Evolutionary conservation across 2,113 vertebrate species (phyloP).

Genomic region (Phyllostomus discolor): DNA sequence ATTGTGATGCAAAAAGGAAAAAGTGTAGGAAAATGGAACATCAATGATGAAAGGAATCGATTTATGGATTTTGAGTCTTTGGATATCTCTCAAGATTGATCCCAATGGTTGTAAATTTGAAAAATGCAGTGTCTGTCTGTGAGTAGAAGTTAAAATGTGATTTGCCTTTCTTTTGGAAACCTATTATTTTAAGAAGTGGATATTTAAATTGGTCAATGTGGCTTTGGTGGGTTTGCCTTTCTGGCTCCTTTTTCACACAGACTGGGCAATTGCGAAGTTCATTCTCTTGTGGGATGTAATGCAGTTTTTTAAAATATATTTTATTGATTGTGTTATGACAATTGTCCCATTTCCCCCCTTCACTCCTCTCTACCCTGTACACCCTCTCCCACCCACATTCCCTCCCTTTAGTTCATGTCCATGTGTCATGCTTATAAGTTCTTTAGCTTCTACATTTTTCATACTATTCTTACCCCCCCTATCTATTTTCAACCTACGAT

Average conservation of each 20-base stretch:
- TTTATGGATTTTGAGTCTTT: background rate
- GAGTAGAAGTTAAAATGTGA: background rate
- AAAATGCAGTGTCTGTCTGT: background rate
- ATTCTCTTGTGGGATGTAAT: background rate
- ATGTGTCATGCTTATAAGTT: no score
- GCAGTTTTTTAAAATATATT: background rate
- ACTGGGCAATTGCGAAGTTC: background rate
- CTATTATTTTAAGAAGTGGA: background rate
- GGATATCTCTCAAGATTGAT: background rate
- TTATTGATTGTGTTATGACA: no score
- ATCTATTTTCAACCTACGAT: no score
- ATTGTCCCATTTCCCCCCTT: no score
- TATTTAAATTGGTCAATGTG: background rate
- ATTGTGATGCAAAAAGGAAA: conserved; percentile 22
- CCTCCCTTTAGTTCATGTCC: no score
- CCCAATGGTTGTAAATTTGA: background rate
- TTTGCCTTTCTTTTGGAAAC: background rate
- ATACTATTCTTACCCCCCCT: no score
- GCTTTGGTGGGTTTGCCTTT: background rate
- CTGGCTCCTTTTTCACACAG: background rate
- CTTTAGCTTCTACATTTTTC: no score
- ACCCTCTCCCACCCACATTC: no score
- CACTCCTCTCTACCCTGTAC: no score
- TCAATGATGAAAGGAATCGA: background rate
- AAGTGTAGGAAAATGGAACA: background rate